Percentiles rank a stretch among this genome's conserved stretches.
Evolutionary conservation across 2,797 vertebrate genomes (phyloP).

Genomic region (Anguilla marmorata): DNA sequence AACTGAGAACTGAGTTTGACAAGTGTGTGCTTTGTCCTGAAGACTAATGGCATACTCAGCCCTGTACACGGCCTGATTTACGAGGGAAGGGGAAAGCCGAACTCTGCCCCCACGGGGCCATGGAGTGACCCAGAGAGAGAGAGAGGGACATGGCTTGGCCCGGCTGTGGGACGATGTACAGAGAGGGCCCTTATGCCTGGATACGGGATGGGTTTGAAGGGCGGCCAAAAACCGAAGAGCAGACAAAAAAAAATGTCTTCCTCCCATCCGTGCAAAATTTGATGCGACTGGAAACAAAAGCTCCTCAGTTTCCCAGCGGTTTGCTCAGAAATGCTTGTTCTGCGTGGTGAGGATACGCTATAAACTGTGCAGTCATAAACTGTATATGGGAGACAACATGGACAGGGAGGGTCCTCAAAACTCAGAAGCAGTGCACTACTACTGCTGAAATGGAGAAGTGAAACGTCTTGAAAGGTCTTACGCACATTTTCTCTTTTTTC

Average conservation of each 20-base stretch:
- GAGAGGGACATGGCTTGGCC: not conserved
- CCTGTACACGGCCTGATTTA: not conserved
- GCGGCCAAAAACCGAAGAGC: constrained; percentile 11
- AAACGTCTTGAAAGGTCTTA: constrained; percentile 19
- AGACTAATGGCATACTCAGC: not conserved
- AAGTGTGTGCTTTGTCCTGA: not conserved
- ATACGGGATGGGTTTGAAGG: not conserved
- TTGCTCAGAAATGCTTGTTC: not conserved
- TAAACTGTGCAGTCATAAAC: not conserved
- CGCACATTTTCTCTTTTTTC: constrained; percentile 29
- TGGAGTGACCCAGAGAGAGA: not conserved
- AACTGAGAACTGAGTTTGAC: not conserved
- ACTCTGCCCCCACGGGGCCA: not conserved
- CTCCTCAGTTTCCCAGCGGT: not conserved
- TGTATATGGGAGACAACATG: not conserved
- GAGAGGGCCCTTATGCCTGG: constrained; percentile 19
- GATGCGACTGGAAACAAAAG: constrained; percentile 19
- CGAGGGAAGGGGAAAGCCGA: not conserved
- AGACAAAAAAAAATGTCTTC: constrained; percentile 14
- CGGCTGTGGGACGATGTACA: not conserved
- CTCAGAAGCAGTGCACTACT: not conserved
- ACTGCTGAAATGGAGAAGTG: constrained; percentile 12
- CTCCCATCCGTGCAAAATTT: constrained; percentile 13
- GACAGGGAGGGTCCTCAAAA: not conserved
- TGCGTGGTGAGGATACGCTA: not conserved